Percentiles rank a stretch among this genome's conserved stretches.
phyloP scores from a whole-genome alignment of 2,888 invertebrate genomes.

The Ophion ventricosus region DNA sequence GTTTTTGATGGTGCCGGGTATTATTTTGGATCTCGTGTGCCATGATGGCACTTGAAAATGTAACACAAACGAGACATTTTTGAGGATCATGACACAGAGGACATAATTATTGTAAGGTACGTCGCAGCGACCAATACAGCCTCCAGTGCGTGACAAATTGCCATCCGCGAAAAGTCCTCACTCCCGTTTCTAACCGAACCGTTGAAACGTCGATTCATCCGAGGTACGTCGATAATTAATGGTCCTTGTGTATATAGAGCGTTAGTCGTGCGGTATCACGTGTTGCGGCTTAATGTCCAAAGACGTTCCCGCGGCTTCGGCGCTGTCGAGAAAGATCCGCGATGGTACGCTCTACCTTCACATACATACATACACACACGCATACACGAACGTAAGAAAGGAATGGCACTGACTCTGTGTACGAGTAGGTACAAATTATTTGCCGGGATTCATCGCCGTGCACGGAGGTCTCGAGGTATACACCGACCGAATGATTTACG shows the following conservation, averaged over 20 bases:
- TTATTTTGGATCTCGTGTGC: background rate
- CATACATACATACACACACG: background rate
- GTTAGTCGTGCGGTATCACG: constrained; percentile 41
- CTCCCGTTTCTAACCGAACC: constrained; percentile 12
- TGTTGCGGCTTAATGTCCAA: constrained; percentile 44
- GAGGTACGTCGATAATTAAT: constrained; percentile 59
- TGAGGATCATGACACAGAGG: background rate
- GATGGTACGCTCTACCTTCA: constrained; percentile 32
- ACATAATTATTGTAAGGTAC: background rate
- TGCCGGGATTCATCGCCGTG: constrained; percentile 45
- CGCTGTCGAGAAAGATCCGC: constrained; percentile 32
- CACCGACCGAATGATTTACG: constrained; percentile 59
- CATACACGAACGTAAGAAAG: constrained; percentile 30
- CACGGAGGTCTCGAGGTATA: constrained; percentile 31
- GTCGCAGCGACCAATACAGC: background rate
- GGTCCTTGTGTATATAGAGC: constrained; percentile 34
- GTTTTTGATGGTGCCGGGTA: background rate
- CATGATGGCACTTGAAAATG: background rate
- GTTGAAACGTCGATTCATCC: constrained; percentile 47
- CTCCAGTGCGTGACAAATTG: constrained; percentile 47
- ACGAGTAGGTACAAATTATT: constrained; percentile 61
- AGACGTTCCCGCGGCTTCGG: constrained; percentile 41
- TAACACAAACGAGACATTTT: background rate
- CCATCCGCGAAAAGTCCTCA: constrained; percentile 12
- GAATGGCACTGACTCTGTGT: constrained; percentile 26